Evolutionary conservation across 2,888 invertebrate species (phyloP), one percentile per base, ranked within the genome.

Genomic region (Hirtodrosophila duncani): DNA sequence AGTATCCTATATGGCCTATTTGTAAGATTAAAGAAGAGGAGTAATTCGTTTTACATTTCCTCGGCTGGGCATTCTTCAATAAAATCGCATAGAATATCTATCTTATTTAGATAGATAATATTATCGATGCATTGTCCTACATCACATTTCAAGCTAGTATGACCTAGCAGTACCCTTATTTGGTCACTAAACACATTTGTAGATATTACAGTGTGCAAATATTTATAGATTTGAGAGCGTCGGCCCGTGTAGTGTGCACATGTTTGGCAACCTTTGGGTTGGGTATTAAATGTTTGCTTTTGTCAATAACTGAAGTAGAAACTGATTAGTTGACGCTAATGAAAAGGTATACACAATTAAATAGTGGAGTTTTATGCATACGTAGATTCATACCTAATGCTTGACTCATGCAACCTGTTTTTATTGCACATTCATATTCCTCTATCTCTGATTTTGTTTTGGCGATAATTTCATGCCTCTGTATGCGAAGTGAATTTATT

Each of bases 291-390:
- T 56, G 37, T 50, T 56, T 56, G 24, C 16, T 56, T 30, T 21
- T 17, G 23, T 30, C 38, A 18, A 49, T 31, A 43, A 39, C 23
- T 23, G n/a, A 23, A n/a, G 10, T 26, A 20, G 33, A 34, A 24
- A 10, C 27, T 23, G 46, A 30, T 24, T 26, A 46, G 30, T 46
- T 44, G 60, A 48, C 48, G 60, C 58, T 58, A 61, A 56, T 61
- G 36, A 61, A 51, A 49, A 34, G 29, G 30, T 36, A 43, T 16
- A 62, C 43, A 48, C 21, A 27, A 18, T 33, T 31, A 11, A 24
- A 24, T 10, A 11, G 17, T 13, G 10, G 9, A 17, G 21, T 16
- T 6, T 10, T 21, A 26, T 33, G 17, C n/a, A 10, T 31, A 33
- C 5, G 5, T 49, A 8, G 16, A 30, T 4, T n/a, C n/a, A 30